Evolutionary conservation across 2,797 vertebrate species (phyloP).

Genomic region (Lutjanus campechanus): DNA sequence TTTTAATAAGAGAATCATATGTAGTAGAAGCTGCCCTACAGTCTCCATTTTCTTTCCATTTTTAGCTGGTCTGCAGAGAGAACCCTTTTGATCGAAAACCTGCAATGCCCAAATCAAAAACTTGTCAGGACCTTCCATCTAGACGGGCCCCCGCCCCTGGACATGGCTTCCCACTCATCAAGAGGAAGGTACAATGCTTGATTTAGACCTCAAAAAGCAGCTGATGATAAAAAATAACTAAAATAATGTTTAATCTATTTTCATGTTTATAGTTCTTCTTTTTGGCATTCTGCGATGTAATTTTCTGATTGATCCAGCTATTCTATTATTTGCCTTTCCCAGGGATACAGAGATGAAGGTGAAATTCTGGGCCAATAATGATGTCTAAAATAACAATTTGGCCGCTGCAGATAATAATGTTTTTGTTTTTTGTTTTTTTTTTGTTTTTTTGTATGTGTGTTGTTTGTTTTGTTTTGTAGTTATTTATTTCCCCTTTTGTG

Average conservation of each 20-base stretch:
- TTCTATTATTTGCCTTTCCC: no score
- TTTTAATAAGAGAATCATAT: not conserved
- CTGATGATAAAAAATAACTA: not conserved
- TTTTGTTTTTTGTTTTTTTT: no score
- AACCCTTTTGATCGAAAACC: conserved; percentile 87
- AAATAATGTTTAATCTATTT: not conserved
- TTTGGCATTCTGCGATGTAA: no score
- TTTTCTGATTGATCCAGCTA: no score
- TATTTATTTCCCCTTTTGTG: no score
- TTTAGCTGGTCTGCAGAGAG: conserved; percentile 87
- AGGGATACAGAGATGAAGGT: no score
- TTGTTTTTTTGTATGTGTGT: no score
- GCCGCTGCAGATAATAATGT: no score
- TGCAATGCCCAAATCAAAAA: conserved; percentile 76
- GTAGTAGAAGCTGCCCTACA: accelerated
- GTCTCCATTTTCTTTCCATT: not conserved
- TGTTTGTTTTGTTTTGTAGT: no score
- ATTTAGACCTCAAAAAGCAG: not conserved
- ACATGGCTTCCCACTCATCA: conserved; percentile 93
- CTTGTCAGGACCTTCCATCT: conserved; percentile 82
- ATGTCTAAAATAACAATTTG: no score
- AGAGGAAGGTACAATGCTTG: conserved; percentile 89
- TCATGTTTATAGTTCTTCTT: not conserved
- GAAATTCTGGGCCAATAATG: no score
- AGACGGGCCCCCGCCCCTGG: conserved; percentile 87